Evolutionary conservation across 2,797 vertebrate genomes (phyloP), one percentile per base, ranked within the genome.

Genomic region (Psittacula echo): DNA sequence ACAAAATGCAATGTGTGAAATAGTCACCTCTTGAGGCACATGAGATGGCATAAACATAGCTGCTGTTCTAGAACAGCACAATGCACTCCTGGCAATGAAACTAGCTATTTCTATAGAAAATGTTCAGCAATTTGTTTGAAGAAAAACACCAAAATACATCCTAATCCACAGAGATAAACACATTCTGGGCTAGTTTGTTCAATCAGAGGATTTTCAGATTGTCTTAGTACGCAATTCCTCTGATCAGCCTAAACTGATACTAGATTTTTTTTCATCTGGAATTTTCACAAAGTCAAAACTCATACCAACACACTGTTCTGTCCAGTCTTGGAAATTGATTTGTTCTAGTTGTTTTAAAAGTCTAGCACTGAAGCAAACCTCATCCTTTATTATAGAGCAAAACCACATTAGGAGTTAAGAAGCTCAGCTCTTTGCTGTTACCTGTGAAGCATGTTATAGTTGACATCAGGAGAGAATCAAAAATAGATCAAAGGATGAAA

Each of bases 381-480:
- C 56, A 60, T 60, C 56, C 14, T 60, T 37, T 60, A 37, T 24
- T 24, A 60, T 60, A 60, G 56, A 11, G n/a, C 22, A 34, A 60
- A 60, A 60, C n/a, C 14, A 8, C 21, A n/a, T 34, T 1, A 44
- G 23, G 34, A 44, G 22, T 14, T 23, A 39, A 73, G 26, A 26
- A 85, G 27, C 19, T 82, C 14, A 4, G 4, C 39, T 32, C 61
- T 85, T 74, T 74, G 11, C 56, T 71, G 24, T 41, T 37, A 42
- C 10, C 10, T 56, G 1, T 3, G 15, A 45, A 51, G 73, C 15
- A 54, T 0, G 0, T 17, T n/a, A 21, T 1, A n/a, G 15, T 13
- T 44, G 5, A 10, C 74, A 85, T 11, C 22, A 32, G 8, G 11
- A 65, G 13, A 74, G n/a, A 92, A 82, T 70, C 39, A 84, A 61